Base-by-base conservation (phyloP, 2,888 invertebrate genomes). In the Tiliacea citrago region DNA sequence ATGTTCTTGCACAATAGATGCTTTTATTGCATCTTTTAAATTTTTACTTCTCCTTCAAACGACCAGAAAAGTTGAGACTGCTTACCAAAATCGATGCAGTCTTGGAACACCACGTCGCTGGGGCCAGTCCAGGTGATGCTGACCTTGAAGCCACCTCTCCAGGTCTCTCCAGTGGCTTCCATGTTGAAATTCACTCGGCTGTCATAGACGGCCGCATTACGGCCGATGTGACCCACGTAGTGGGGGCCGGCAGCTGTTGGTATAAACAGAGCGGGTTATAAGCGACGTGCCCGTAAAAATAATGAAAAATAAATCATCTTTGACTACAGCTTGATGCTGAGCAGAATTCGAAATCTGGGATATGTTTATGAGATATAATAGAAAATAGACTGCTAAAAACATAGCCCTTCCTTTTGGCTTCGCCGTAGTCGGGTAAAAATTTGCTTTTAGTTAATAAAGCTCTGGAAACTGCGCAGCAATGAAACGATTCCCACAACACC, bases 31-130 rank as follows among this genome's bases (percentile, higher is more conserved):
- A 29, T 29, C 29, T 29, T 3, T 29, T 29, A 7, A 8, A 21
- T 13, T n/a, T 61, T n/a, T 62, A 42, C 42, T 42, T 24, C 4
- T 69, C 13, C 18, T 16, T n/a, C 7, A 47, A 24, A 35, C 9
- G 7, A 24, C 7, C 13, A 42, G 18, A 49, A 47, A 29, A 60
- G 24, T 8, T 24, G 16, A 51, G n/a, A 9, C 0, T 29, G 9
- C 92, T 92, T 86, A 94, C 95, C 94, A 75, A 97, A 95, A 75
- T 94, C 92, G 66, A 94, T 95, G 85, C 97, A 97, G 88, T 97
- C 97, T 79, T 95, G 94, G 68, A 96, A 96, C 8, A 95, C 90
- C 2, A 85, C 84, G 66, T 95, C 94, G 21, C 90, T 89, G 12
- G 96, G 95, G 2, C 96, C 96, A 21, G 94, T 93, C 96, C 96